Evolutionary conservation across 2,888 invertebrate species (phyloP).

Genomic region (Beris morrisii): DNA sequence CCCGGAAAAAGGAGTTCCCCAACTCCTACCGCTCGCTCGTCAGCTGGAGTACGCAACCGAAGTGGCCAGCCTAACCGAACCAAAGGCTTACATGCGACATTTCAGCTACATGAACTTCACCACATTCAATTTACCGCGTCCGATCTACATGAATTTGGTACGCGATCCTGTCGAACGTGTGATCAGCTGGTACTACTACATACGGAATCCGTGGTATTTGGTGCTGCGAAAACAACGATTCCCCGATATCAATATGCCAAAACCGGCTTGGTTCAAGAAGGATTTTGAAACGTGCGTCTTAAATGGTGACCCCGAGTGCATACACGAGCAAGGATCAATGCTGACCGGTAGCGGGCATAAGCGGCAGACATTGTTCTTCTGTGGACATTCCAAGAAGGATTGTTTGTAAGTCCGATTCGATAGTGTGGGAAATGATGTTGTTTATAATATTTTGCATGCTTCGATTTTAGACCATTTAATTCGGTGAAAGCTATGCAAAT

Average conservation of each 20-base stretch:
- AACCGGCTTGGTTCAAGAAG: slow-evolving; percentile 62
- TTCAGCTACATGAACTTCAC: slow-evolving; percentile 87
- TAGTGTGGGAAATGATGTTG: neutral
- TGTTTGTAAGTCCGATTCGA: slow-evolving; percentile 67
- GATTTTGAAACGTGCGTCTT: slow-evolving; percentile 84
- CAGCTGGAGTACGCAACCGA: slow-evolving; percentile 70
- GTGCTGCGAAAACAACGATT: slow-evolving; percentile 82
- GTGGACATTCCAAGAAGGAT: slow-evolving; percentile 74
- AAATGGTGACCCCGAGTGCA: slow-evolving; percentile 78
- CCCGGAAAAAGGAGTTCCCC: slow-evolving; percentile 61
- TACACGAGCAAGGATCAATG: slow-evolving; percentile 74
- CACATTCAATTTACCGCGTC: slow-evolving; percentile 72
- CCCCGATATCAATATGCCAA: slow-evolving; percentile 74
- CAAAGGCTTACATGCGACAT: slow-evolving; percentile 82
- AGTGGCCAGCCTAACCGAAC: slow-evolving; percentile 71
- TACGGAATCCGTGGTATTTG: slow-evolving; percentile 83
- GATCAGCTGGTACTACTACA: slow-evolving; percentile 87
- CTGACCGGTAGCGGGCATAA: slow-evolving; percentile 82
- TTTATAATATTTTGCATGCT: neutral
- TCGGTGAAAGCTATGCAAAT: slow-evolving; percentile 77
- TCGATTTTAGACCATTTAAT: slow-evolving; percentile 73
- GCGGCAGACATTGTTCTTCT: slow-evolving; percentile 83
- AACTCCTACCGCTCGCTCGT: slow-evolving; percentile 65
- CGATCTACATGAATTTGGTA: slow-evolving; percentile 84
- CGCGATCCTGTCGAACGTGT: slow-evolving; percentile 84